Base-by-base conservation (phyloP, 2,113 vertebrate species). In the Rhabdomys dilectus region DNA sequence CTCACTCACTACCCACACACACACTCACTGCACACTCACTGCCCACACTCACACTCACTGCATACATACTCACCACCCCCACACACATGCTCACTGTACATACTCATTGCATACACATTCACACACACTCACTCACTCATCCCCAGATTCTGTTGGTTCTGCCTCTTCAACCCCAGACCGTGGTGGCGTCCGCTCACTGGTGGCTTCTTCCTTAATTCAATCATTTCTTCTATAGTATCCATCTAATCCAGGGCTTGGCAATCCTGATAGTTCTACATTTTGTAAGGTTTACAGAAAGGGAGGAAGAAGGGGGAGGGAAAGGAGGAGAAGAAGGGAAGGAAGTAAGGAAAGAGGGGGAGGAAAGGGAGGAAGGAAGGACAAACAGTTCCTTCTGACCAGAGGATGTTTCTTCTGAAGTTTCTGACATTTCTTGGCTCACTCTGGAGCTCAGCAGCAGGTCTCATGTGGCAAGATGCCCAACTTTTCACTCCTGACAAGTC, bases 51-150 rank as follows among this genome's bases (percentile, higher is more conserved):
- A 66, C 64, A 66, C 62, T 11, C 24, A 66, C 26, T 10, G 3
- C 26, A 64, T 2, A 64, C 9, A 11, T 3, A 64, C 8, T 26
- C 62, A 26, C 62, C 24, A 10, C 64, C 3, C 13, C 7, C 7
- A 62, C 7, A 64, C 24, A 64, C 58, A 22, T 21, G 19, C 56
- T 17, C 56, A 58, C 56, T 58, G 56, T 3, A 64, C 62, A 26
- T 2, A 26, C 24, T 64, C 8, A 64, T 26, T 64, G 24, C 24
- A 26, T 9, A 64, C 9, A 26, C 62, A 26, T 26, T 11, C 62
- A 68, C 77, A 15, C 12, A 7, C 13, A 10, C 7, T 19, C 26
- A 29, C 26, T 3, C 21, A 12, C 31, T 4, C 0, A 3, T 2
- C 51, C 34, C 81, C 68, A 39, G 2, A 9, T 68, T 19, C 26